These are phyloP conservation scores for Natator depressus DNA, from an alignment of 2,113 vertebrate genomes.

Conservation along the genomic window DNA sequence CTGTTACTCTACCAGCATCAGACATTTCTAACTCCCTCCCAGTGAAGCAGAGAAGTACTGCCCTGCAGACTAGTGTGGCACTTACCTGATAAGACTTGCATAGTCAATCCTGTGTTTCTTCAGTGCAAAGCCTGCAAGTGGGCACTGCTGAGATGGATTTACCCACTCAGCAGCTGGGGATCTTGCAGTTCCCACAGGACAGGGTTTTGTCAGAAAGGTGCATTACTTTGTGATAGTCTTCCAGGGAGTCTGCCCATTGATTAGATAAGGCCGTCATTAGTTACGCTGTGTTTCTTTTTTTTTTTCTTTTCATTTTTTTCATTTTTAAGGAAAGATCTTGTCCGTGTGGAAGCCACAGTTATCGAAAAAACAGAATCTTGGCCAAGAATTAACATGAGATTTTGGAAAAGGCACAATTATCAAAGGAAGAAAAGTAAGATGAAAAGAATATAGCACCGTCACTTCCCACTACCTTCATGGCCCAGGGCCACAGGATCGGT, in stretches of 20 bases:
- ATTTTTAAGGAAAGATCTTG: slow-evolving; percentile 80
- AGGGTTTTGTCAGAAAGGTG: background rate
- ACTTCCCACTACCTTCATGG: background rate
- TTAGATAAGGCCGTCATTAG: background rate
- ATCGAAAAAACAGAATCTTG: slow-evolving; percentile 89
- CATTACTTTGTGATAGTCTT: rapidly evolving
- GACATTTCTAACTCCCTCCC: background rate
- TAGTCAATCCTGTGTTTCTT: background rate
- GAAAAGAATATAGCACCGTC: rapidly evolving
- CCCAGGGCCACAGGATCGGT: background rate
- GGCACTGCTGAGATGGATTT: background rate
- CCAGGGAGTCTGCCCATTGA: rapidly evolving
- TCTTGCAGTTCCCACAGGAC: background rate
- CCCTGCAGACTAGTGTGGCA: background rate
- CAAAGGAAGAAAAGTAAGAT: slow-evolving; percentile 84
- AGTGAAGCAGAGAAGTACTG: rapidly evolving
- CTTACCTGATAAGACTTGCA: rapidly evolving
- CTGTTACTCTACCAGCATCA: rapidly evolving
- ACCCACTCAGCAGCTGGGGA: rapidly evolving
- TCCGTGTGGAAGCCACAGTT: slow-evolving; percentile 88
- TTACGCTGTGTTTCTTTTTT: background rate
- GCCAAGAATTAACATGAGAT: slow-evolving; percentile 84
- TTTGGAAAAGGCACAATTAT: slow-evolving; percentile 79
- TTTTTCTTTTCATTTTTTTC: rapidly evolving
- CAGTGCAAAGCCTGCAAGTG: rapidly evolving